Conservation (phyloP, 2,113 vertebrate species). For the Henicopernis longicauda region DNA sequence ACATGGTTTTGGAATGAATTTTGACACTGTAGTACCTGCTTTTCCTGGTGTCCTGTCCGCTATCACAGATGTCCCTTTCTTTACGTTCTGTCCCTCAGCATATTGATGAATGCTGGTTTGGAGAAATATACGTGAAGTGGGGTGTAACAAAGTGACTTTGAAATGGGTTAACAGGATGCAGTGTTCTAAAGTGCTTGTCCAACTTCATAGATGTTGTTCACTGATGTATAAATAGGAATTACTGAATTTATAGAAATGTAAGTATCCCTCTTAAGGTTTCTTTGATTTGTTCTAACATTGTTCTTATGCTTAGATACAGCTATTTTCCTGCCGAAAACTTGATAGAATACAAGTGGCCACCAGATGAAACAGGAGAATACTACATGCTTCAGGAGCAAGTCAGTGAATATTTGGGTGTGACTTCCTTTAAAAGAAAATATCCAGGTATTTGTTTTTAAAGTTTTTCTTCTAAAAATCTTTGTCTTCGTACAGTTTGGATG, state of each 20-base stretch:
- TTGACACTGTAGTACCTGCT: background rate
- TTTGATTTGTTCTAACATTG: background rate
- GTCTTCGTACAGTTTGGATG: background rate
- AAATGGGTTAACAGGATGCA: background rate
- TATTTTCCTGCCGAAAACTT: constrained; percentile 98
- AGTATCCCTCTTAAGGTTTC: background rate
- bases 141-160: background rate
- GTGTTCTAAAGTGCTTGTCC: background rate
- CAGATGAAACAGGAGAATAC: constrained; percentile 95
- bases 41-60: background rate
- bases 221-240: background rate
- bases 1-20: background rate
- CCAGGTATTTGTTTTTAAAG: constrained; percentile 80
- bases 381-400: constrained; percentile 99
- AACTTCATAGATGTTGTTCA: background rate
- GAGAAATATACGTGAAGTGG: background rate
- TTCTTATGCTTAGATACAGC: constrained; percentile 76
- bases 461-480: background rate
- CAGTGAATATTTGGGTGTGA: constrained; percentile 97
- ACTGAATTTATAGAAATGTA: background rate
- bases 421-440: constrained; percentile 98
- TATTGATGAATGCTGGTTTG: background rate
- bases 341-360: constrained; percentile 97
- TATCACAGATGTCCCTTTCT: background rate
- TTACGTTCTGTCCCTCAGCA: background rate